A percentile compares a stretch with the other conserved stretches of the same genome.
These are phyloP conservation scores for Orussus abietinus DNA, from an alignment of 1,140 invertebrate genomes.

Conservation along the genomic window DNA sequence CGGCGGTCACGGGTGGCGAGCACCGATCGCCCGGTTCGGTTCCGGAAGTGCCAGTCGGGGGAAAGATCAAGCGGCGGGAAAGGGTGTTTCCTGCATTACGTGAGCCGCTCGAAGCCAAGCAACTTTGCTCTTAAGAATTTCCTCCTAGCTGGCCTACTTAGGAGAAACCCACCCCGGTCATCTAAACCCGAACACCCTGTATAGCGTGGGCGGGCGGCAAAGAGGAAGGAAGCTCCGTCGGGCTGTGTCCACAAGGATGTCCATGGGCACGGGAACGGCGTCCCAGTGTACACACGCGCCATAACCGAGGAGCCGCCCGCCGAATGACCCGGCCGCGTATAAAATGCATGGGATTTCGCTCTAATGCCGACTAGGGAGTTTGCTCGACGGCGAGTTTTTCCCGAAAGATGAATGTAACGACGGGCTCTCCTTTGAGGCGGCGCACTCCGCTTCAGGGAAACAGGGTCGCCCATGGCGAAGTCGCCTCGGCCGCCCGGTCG, in stretches of 20 bases:
- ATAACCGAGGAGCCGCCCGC: conserved; percentile 27
- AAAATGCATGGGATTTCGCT: conserved; percentile 52
- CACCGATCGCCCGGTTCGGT: too few relatives aligned
- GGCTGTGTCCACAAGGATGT: conserved; percentile 37
- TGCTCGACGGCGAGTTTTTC: conserved; percentile 36
- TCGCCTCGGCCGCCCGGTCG: conserved; percentile 8
- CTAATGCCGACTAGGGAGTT: conserved; percentile 36
- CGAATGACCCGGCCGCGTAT: conserved; percentile 45
- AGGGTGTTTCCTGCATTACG: too few relatives aligned
- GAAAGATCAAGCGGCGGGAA: too few relatives aligned
- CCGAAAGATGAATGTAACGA: conserved; percentile 45
- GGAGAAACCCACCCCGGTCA: too few relatives aligned
- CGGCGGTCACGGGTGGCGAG: too few relatives aligned
- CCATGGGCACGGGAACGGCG: conserved; percentile 14
- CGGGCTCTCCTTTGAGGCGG: conserved; percentile 36
- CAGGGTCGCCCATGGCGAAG: conserved; percentile 17
- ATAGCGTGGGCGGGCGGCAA: too few relatives aligned
- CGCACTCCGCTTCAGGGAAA: conserved; percentile 30
- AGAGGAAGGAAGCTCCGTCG: conserved; percentile 19
- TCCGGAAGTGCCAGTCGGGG: too few relatives aligned
- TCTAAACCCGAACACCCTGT: too few relatives aligned
- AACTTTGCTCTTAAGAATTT: too few relatives aligned
- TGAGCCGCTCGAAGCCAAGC: too few relatives aligned
- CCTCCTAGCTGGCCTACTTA: too few relatives aligned
- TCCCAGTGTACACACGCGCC: conserved; percentile 32